phyloP scores from a whole-genome alignment of 2,113 vertebrate species.

The Microcebus ravelobensis region DNA sequence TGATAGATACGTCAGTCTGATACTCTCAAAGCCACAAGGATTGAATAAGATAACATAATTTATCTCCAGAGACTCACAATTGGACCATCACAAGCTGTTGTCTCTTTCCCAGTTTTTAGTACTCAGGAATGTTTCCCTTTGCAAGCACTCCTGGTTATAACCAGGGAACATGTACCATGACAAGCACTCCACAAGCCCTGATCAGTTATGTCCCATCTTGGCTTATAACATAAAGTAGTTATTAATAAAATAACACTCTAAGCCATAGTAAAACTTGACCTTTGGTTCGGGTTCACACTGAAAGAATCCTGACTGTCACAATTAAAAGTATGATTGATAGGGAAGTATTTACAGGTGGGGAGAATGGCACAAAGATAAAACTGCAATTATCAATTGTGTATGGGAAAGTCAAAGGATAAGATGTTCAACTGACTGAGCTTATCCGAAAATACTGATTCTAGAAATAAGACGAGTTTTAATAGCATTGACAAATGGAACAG shows the following conservation, averaged over 20 bases:
- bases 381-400: neutral
- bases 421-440: constrained; percentile 19
- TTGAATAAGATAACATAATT: constrained; percentile 43
- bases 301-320: constrained; percentile 40
- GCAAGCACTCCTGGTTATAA: neutral
- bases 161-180: neutral
- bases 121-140: neutral
- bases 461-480: constrained; percentile 55
- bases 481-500: neutral
- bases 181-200: neutral
- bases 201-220: neutral
- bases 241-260: constrained; percentile 10
- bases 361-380: constrained; percentile 26
- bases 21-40: neutral
- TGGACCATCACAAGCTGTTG: neutral
- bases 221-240: neutral
- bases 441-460: constrained; percentile 25
- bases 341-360: neutral
- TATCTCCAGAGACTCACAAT: neutral
- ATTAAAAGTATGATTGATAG: neutral
- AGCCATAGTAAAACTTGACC: neutral
- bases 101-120: neutral
- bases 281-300: constrained; percentile 42
- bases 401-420: constrained; percentile 18
- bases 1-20: constrained; percentile 21